These are phyloP conservation scores for Tichodroma muraria DNA, from an alignment of 2,113 vertebrate genomes.

Conservation along the genomic window DNA sequence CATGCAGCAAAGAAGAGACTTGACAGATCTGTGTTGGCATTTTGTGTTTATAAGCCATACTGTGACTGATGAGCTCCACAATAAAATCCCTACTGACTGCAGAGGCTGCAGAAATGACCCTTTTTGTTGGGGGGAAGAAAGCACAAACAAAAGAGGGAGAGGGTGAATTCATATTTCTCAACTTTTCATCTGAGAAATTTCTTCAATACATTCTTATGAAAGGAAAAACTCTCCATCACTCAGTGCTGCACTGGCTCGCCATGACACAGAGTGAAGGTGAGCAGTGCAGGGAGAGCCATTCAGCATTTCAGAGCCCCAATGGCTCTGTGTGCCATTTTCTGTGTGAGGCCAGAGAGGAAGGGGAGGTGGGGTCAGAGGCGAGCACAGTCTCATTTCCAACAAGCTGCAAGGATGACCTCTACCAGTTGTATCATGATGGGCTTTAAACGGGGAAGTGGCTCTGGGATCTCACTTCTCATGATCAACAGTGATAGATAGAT, in stretches of 20 bases:
- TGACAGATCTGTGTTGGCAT: neutral
- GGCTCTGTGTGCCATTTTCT: neutral
- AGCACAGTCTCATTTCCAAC: neutral
- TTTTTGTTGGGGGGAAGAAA: neutral
- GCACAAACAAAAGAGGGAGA: neutral
- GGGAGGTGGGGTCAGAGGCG: neutral
- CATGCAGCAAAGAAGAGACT: neutral
- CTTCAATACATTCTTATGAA: neutral
- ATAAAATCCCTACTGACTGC: neutral
- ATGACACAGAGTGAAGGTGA: neutral
- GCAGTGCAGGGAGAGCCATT: neutral
- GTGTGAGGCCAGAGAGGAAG: neutral
- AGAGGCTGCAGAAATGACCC: neutral
- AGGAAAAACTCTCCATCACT: neutral
- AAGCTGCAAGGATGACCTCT: neutral
- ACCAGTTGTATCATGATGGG: neutral
- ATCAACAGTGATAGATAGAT: neutral
- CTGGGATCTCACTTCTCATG: neutral
- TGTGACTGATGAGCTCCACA: neutral
- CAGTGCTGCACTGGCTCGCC: neutral
- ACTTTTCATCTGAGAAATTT: neutral
- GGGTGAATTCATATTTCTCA: neutral
- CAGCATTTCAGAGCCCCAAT: neutral
- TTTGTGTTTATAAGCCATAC: slow-evolving; percentile 10
- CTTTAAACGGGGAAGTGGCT: neutral